Conservation (phyloP, 92 coral and sea anemone genomes). For the Palythoa caribaeorum region DNA sequence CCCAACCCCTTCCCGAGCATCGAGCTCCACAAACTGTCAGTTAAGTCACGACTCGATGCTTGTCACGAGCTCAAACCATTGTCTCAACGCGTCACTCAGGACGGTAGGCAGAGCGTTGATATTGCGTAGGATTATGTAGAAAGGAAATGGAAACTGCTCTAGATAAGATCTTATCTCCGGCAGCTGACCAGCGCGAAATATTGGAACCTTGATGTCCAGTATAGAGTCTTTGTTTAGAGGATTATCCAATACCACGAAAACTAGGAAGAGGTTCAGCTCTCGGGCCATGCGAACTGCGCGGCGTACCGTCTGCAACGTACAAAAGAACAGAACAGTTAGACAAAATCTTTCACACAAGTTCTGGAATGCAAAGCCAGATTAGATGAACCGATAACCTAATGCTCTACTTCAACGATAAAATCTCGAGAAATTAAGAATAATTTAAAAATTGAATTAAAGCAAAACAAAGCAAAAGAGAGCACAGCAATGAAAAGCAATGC, state of each 20-base stretch:
- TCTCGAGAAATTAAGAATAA: not conserved
- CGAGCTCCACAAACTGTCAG: not conserved
- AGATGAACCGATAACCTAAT: too few relatives aligned
- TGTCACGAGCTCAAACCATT: slow-evolving; percentile 97
- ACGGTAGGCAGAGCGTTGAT: slow-evolving; percentile 91
- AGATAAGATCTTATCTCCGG: slow-evolving; percentile 97
- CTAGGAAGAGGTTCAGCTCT: slow-evolving; percentile 91
- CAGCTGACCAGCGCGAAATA: slow-evolving; percentile 85
- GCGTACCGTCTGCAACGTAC: slow-evolving; percentile 79
- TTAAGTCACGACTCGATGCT: slow-evolving; percentile 64
- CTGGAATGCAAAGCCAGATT: not conserved
- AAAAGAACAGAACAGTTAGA: not conserved
- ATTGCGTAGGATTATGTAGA: slow-evolving; percentile 95
- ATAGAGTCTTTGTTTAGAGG: slow-evolving; percentile 96
- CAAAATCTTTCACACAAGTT: not conserved
- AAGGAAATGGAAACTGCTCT: slow-evolving; percentile 97
- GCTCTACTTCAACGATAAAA: too few relatives aligned
- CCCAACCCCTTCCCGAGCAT: not conserved
- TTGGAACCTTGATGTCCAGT: slow-evolving; percentile 93
- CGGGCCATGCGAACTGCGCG: slow-evolving; percentile 89
- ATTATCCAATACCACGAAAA: slow-evolving; percentile 93
- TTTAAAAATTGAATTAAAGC: too few relatives aligned
- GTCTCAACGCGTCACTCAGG: slow-evolving; percentile 92
- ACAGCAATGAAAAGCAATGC: too few relatives aligned
- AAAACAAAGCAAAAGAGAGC: too few relatives aligned